Evolutionary conservation across 2,888 invertebrate species (phyloP).

Genomic region (Euphydryas editha): DNA sequence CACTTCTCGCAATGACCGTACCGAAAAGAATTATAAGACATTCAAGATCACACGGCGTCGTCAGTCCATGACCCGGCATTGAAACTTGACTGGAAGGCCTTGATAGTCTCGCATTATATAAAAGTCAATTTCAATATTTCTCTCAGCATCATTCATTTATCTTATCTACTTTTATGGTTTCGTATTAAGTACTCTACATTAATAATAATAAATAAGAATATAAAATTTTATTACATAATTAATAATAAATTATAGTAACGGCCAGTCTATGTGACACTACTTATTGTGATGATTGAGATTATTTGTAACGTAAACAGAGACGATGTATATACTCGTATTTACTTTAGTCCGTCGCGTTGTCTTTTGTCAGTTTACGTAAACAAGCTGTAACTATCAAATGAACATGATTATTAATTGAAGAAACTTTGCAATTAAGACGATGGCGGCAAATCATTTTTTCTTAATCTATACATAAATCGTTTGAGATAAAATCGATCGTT

Average conservation of each 20-base stretch:
- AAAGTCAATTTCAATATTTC: constrained; percentile 12
- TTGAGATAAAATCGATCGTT: background rate
- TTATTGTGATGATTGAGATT: constrained; percentile 14
- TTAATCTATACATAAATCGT: background rate
- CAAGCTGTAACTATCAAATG: background rate
- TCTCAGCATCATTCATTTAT: background rate
- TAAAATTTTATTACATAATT: background rate
- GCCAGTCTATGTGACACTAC: constrained; percentile 27
- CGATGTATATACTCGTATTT: background rate
- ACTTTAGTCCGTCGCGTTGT: background rate
- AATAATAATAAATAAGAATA: background rate
- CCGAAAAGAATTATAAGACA: constrained; percentile 33
- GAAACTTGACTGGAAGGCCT: constrained; percentile 13
- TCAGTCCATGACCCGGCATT: constrained; percentile 24
- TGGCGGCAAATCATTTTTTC: background rate
- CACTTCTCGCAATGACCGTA: constrained; percentile 41
- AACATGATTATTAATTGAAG: background rate
- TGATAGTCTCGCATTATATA: background rate
- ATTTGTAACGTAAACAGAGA: constrained; percentile 6
- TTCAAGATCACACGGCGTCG: constrained; percentile 22
- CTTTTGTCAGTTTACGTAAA: background rate
- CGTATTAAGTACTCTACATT: background rate
- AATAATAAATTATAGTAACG: constrained; percentile 1
- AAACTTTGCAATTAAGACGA: constrained; percentile 1
- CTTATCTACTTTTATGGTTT: background rate